These are phyloP conservation scores for Megamerina dolium DNA, from an alignment of 2,888 invertebrate species.

Conservation along the genomic window DNA sequence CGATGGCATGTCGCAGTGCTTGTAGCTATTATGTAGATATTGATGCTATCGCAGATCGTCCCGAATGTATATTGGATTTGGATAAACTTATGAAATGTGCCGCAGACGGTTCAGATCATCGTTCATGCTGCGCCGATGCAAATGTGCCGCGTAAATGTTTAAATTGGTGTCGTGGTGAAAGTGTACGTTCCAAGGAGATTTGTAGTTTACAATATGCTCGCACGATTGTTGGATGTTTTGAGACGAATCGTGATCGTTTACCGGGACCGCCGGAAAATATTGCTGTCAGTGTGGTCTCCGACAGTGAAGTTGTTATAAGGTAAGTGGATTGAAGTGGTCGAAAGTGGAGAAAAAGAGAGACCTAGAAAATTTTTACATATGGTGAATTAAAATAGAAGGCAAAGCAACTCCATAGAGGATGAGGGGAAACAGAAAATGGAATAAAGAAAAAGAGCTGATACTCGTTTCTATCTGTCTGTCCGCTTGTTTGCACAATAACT, in stretches of 20 bases:
- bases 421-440: no score
- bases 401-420: no score
- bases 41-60: constrained; percentile 72
- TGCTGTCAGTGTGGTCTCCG: constrained; percentile 54
- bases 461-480: no score
- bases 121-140: constrained; percentile 74
- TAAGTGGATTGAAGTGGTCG: constrained; percentile 25
- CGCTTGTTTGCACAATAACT: no score
- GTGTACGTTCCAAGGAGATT: constrained; percentile 57
- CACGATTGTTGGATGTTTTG: constrained; percentile 74
- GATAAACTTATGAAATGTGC: constrained; percentile 83
- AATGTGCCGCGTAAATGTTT: constrained; percentile 75
- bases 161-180: constrained; percentile 78
- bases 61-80: constrained; percentile 75
- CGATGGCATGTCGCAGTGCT: constrained; percentile 71
- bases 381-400: no score
- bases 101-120: constrained; percentile 74
- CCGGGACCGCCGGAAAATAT: constrained; percentile 75
- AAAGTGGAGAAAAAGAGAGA: background rate
- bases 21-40: constrained; percentile 80
- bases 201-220: constrained; percentile 70
- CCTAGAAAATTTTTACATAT: background rate
- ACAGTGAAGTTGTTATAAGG: constrained; percentile 56
- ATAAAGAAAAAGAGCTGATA: no score
- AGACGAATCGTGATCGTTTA: constrained; percentile 68